A percentile compares a stretch with the other conserved stretches of the same genome.
Conservation (phyloP, 2,888 invertebrate genomes). For the Cordilura impudica region DNA sequence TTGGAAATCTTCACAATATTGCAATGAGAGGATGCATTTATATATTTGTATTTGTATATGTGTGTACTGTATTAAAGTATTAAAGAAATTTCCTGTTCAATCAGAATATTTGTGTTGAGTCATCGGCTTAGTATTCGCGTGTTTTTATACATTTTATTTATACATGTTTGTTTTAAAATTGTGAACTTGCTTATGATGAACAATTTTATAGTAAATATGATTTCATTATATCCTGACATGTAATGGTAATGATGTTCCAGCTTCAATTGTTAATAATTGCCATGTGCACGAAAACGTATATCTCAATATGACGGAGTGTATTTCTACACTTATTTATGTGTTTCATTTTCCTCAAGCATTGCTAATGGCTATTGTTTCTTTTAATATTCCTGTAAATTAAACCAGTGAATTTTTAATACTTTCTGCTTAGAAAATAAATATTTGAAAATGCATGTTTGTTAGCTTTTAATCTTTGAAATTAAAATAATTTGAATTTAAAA, state of each 20-base stretch:
- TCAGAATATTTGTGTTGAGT: conserved; percentile 66
- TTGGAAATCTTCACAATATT: too few species aligned
- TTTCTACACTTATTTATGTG: too few species aligned
- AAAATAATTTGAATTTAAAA: too few species aligned
- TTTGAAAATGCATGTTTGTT: too few species aligned
- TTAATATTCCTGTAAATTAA: too few species aligned
- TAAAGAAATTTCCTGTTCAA: conserved; percentile 66
- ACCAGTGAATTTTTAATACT: too few species aligned
- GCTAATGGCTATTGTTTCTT: neutral
- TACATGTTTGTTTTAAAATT: conserved; percentile 4
- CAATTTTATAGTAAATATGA: conserved; percentile 3
- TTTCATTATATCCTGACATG: conserved; percentile 45
- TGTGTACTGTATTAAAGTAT: too few species aligned
- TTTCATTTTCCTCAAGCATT: too few species aligned
- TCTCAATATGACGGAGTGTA: neutral
- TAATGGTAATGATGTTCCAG: conserved; percentile 34
- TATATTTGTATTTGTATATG: too few species aligned
- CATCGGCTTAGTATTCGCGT: conserved; percentile 64
- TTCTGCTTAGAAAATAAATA: too few species aligned
- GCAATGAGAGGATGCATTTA: too few species aligned
- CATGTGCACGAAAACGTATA: conserved; percentile 31
- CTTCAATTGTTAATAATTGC: conserved; percentile 12
- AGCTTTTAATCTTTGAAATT: too few species aligned
- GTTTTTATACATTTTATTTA: conserved; percentile 19
- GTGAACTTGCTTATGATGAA: conserved; percentile 17